Conservation (phyloP, 2,888 invertebrate species). For the Dinocampus coccinellae region DNA sequence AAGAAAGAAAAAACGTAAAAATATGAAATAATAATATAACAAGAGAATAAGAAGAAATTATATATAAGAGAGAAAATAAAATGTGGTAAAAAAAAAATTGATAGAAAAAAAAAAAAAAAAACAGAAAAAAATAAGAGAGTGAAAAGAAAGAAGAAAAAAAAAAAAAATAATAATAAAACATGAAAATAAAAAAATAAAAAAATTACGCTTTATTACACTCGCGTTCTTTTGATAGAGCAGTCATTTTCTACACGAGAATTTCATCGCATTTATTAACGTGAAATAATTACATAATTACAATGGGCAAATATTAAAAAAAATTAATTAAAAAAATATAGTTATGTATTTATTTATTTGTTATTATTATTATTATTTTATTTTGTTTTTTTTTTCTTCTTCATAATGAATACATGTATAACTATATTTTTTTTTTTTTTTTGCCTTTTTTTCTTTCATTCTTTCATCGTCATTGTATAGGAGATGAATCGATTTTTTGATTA, state of each 20-base stretch:
- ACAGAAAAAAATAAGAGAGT: neutral
- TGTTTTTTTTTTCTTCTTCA: neutral
- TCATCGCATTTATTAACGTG: neutral
- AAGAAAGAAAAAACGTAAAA: no score
- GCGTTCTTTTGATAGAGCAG: neutral
- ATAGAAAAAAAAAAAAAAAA: neutral
- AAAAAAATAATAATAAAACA: constrained; percentile 1
- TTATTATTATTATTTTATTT: neutral
- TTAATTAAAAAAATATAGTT: no score
- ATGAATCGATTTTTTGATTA: no score
- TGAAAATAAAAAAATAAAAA: neutral
- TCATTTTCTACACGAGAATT: neutral
- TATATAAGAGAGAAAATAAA: no score
- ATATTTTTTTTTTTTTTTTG: no score
- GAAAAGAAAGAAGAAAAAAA: neutral
- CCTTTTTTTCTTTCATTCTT: no score
- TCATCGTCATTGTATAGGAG: no score
- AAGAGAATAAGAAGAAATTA: no score
- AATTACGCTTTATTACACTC: neutral
- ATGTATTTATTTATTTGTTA: no score
- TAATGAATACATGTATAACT: no score
- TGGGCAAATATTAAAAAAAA: neutral
- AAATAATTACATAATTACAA: neutral
- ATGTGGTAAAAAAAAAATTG: neutral
- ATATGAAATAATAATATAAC: no score